These are phyloP conservation scores for Listronotus bonariensis DNA, from an alignment of 1,140 invertebrate genomes.

Conservation along the genomic window DNA sequence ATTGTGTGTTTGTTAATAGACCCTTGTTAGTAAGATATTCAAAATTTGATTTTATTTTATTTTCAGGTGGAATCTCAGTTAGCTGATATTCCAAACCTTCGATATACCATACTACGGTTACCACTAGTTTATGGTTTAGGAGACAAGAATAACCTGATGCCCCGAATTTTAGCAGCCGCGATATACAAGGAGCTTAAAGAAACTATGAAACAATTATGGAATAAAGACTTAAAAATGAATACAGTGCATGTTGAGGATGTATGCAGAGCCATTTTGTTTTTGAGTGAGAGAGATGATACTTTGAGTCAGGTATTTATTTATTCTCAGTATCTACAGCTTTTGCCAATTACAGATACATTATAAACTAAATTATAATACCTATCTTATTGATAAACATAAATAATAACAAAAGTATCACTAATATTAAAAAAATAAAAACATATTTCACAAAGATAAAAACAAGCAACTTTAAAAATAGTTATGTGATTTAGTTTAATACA, in stretches of 20 bases:
- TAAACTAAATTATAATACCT: too few relatives aligned
- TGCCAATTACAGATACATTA: too few relatives aligned
- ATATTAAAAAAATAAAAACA: too few relatives aligned
- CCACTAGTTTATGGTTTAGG: constrained; percentile 86
- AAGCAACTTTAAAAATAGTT: too few relatives aligned
- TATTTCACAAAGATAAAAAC: too few relatives aligned
- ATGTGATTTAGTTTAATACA: too few relatives aligned
- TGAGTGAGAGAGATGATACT: constrained; percentile 61
- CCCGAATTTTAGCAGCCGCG: constrained; percentile 80
- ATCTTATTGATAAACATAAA: too few relatives aligned
- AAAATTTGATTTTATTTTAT: constrained; percentile 8
- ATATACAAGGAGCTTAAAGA: constrained; percentile 87
- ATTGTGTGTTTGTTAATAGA: too few relatives aligned
- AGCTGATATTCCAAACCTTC: constrained; percentile 66
- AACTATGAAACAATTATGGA: constrained; percentile 92
- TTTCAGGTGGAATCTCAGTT: constrained; percentile 81
- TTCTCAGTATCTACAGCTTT: too few relatives aligned
- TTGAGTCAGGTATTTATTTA: constrained; percentile 52
- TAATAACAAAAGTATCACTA: too few relatives aligned
- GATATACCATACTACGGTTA: constrained; percentile 80
- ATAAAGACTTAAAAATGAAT: constrained; percentile 80
- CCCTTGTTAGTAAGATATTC: too few relatives aligned
- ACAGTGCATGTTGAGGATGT: constrained; percentile 87
- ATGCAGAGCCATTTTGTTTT: constrained; percentile 76
- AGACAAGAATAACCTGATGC: constrained; percentile 80